phyloP scores from a whole-genome alignment of 2,888 invertebrate species.

The Aromia moschata region DNA sequence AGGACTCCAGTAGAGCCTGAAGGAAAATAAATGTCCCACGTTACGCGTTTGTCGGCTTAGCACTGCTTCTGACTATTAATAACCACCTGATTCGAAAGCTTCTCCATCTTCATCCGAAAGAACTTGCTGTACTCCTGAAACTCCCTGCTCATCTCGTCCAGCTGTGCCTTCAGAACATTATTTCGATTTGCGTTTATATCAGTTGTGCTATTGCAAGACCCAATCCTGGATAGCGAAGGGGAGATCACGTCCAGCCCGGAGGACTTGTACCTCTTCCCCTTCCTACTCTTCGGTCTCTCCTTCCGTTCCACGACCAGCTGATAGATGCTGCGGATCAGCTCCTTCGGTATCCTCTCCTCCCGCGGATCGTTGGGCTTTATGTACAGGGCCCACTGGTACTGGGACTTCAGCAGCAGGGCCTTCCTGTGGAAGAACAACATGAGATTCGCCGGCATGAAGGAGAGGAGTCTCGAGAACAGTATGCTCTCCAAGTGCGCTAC shows the following conservation, averaged over 20 bases:
- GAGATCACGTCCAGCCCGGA: constrained; percentile 36
- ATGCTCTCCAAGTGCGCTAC: constrained; percentile 85
- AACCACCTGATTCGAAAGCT: constrained; percentile 31
- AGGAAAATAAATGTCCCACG: no score
- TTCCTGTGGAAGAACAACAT: constrained; percentile 74
- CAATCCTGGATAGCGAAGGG: constrained; percentile 46
- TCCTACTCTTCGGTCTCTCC: constrained; percentile 67
- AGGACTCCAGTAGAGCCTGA: no score
- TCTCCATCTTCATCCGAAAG: constrained; percentile 50
- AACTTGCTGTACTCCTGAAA: constrained; percentile 47
- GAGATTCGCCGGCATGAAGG: constrained; percentile 70
- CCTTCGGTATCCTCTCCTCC: constrained; percentile 80
- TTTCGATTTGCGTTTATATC: constrained; percentile 22
- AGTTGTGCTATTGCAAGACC: constrained; percentile 44
- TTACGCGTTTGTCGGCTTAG: no score
- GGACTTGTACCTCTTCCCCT: constrained; percentile 48
- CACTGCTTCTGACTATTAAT: constrained; percentile 27
- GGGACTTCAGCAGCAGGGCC: constrained; percentile 79
- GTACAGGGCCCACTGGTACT: constrained; percentile 76
- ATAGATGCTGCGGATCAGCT: constrained; percentile 77
- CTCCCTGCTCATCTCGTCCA: constrained; percentile 50
- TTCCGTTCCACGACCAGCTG: constrained; percentile 77
- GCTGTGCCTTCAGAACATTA: constrained; percentile 39
- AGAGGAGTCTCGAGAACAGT: constrained; percentile 79
- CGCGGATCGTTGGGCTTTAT: constrained; percentile 85